Conservation (phyloP, 2,888 invertebrate genomes). For the Celastrina argiolus region DNA sequence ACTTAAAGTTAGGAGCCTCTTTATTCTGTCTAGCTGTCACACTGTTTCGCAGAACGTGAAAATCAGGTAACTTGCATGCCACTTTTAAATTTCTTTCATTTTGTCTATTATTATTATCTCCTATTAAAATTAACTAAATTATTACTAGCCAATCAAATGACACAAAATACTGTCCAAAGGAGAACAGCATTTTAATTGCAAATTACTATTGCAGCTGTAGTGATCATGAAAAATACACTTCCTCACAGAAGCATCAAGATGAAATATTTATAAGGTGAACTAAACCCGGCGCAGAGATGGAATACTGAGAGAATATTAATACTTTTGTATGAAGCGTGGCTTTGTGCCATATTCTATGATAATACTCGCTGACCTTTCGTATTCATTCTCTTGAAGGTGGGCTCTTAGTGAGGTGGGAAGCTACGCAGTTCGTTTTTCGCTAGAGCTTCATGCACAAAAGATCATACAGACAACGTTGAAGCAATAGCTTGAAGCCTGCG, state of each 20-base stretch:
- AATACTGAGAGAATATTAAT: slow-evolving; percentile 10
- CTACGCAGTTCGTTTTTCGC: neutral
- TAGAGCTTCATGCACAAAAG: too few relatives aligned
- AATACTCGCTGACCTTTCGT: slow-evolving; percentile 6
- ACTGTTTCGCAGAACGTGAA: too few relatives aligned
- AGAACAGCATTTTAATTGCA: neutral
- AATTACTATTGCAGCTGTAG: neutral
- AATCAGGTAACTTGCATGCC: too few relatives aligned
- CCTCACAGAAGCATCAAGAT: slow-evolving; percentile 2
- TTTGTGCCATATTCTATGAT: neutral
- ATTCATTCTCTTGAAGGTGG: neutral
- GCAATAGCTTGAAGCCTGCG: too few relatives aligned
- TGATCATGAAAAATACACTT: neutral
- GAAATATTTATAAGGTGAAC: slow-evolving; percentile 4
- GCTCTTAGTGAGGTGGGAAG: neutral
- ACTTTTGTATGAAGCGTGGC: slow-evolving; percentile 5
- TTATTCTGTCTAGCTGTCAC: too few relatives aligned
- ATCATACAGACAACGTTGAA: too few relatives aligned
- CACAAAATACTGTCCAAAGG: too few relatives aligned
- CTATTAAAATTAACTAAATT: too few relatives aligned
- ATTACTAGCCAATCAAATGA: too few relatives aligned
- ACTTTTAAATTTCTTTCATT: too few relatives aligned
- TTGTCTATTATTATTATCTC: too few relatives aligned
- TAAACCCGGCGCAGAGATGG: neutral
- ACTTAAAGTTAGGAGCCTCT: too few relatives aligned